A percentile compares a stretch with the other conserved stretches of the same genome.
Conservation (phyloP, 64 coral and sea anemone genomes). For the Stichodactyla helianthus region DNA sequence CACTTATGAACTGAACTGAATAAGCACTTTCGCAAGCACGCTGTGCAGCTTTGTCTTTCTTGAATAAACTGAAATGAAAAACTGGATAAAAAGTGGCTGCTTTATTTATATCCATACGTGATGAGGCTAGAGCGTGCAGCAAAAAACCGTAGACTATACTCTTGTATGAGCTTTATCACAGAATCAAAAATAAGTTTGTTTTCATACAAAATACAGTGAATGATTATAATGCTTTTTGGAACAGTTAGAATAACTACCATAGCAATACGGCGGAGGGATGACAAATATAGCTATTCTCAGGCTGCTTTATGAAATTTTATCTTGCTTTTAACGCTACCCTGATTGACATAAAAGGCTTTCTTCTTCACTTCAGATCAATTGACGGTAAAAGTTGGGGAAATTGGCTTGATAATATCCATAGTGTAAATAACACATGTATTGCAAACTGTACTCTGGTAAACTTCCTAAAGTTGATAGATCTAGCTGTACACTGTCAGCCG, state of each 20-base stretch:
- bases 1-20: too few relatives aligned
- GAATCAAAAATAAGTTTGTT: background rate
- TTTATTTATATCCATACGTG: too few relatives aligned
- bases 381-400: background rate
- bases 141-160: too few relatives aligned
- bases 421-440: background rate
- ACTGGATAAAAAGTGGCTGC: background rate
- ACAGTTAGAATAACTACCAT: background rate
- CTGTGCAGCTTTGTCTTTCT: too few relatives aligned
- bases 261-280: background rate
- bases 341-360: background rate
- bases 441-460: background rate
- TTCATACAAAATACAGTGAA: background rate
- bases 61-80: background rate
- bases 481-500: background rate
- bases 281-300: background rate
- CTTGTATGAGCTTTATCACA: too few relatives aligned
- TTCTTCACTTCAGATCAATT: background rate
- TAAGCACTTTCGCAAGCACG: too few relatives aligned
- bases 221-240: too few relatives aligned
- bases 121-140: too few relatives aligned
- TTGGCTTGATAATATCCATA: background rate
- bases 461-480: background rate
- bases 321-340: too few relatives aligned
- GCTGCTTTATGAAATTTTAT: background rate